phyloP scores from a whole-genome alignment of 2,113 vertebrate genomes.

The Dicentrarchus labrax region DNA sequence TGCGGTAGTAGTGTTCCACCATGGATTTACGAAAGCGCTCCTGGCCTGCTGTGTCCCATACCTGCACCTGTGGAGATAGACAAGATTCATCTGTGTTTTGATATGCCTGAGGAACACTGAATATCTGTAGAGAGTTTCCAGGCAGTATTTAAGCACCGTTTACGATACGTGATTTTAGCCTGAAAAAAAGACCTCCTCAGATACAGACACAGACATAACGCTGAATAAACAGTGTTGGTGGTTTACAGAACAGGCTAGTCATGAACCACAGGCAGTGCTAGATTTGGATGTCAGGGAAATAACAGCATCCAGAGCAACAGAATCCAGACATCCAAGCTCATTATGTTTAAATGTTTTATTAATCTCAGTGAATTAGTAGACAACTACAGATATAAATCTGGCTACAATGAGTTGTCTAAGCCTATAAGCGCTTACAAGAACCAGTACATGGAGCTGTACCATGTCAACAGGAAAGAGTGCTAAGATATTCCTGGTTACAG shows the following conservation, averaged over 20 bases:
- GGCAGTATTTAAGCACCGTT: too few relatives aligned
- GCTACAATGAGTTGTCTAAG: background rate
- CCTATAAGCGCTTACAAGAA: slow-evolving; percentile 3
- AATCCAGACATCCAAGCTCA: background rate
- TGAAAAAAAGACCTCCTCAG: too few relatives aligned
- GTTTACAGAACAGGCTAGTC: background rate
- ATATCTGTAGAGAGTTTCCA: background rate
- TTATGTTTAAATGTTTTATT: background rate
- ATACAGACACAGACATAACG: too few relatives aligned
- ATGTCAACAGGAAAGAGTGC: slow-evolving; percentile 15
- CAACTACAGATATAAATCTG: background rate
- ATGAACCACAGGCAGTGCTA: background rate
- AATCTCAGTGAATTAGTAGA: background rate
- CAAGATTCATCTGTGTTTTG: background rate
- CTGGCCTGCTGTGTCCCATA: slow-evolving; percentile 98
- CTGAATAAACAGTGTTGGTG: background rate
- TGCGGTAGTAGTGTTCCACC: slow-evolving; percentile 98
- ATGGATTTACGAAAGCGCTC: slow-evolving; percentile 97
- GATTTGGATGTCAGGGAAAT: background rate
- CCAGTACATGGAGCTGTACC: background rate
- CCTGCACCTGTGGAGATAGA: slow-evolving; percentile 89
- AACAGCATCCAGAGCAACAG: background rate
- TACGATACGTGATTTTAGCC: too few relatives aligned
- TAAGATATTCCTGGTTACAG: background rate
- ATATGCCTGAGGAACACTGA: background rate